These are phyloP conservation scores for Nephrocerus scutellatus DNA, from an alignment of 2,888 invertebrate genomes.

Conservation along the genomic window DNA sequence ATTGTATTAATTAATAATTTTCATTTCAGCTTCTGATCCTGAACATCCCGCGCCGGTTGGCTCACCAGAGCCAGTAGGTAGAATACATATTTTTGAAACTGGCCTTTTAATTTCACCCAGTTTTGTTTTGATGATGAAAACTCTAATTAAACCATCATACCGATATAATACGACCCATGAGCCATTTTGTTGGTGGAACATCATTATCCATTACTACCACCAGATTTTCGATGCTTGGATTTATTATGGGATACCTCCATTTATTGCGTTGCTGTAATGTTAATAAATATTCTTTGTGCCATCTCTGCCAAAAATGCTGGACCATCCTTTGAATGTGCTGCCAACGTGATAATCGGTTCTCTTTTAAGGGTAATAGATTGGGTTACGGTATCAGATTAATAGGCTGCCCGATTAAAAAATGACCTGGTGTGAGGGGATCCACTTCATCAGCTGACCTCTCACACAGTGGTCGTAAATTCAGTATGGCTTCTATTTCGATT, in stretches of 20 bases:
- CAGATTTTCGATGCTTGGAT: constrained; percentile 8
- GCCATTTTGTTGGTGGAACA: too few species aligned
- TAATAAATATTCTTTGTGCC: constrained; percentile 16
- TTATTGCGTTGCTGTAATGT: constrained; percentile 15
- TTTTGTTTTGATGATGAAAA: too few species aligned
- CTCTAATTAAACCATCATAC: too few species aligned
- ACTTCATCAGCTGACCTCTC: not conserved
- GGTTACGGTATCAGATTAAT: constrained; percentile 13
- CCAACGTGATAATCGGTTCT: constrained; percentile 11
- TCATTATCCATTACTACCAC: too few species aligned
- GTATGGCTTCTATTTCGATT: constrained; percentile 6
- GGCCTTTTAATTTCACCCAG: too few species aligned
- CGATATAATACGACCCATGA: too few species aligned
- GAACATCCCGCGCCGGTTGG: too few species aligned
- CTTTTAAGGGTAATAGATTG: constrained; percentile 2
- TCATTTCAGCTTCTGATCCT: too few species aligned
- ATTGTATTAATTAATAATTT: too few species aligned
- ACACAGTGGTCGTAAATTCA: constrained; percentile 11
- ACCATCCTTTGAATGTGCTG: constrained; percentile 15
- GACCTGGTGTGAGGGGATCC: constrained; percentile 7
- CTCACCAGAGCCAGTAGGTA: too few species aligned
- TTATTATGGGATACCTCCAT: constrained; percentile 10
- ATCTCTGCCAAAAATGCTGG: constrained; percentile 19
- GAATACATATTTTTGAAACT: too few species aligned
- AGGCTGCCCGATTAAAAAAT: constrained; percentile 17